Conservation (phyloP, 2,113 vertebrate species). For the Odontophorus gujanensis region DNA sequence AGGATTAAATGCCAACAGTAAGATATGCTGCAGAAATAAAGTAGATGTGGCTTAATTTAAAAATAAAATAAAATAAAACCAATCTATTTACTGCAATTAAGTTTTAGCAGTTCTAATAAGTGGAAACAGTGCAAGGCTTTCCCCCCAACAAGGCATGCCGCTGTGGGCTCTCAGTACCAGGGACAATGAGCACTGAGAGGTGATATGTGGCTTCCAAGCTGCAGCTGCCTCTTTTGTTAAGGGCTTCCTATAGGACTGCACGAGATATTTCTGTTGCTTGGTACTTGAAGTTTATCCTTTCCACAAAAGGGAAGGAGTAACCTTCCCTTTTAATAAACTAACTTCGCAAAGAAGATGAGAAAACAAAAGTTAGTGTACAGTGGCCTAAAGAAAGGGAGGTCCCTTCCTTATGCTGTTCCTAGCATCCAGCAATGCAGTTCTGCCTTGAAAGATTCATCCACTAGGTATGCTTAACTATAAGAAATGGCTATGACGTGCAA, state of each 20-base stretch:
- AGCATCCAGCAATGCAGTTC: background rate
- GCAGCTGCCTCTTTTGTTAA: background rate
- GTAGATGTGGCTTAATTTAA: background rate
- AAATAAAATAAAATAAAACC: background rate
- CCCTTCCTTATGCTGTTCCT: background rate
- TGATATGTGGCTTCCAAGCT: background rate
- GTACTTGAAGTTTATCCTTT: background rate
- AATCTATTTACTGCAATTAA: constrained; percentile 3
- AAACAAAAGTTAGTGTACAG: background rate
- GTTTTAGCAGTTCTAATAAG: constrained; percentile 1
- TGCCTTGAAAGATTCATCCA: background rate
- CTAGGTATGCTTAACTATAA: background rate
- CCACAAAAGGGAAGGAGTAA: background rate
- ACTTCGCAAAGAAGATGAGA: background rate
- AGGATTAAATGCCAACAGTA: background rate
- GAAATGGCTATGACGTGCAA: background rate
- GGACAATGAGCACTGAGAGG: rapidly evolving
- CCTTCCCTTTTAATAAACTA: background rate
- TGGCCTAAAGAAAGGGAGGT: background rate
- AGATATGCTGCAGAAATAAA: background rate
- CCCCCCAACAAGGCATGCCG: rapidly evolving
- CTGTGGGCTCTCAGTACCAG: background rate
- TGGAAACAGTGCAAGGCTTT: background rate
- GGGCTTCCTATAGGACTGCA: background rate
- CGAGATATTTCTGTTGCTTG: background rate